Evolutionary conservation across 2,888 invertebrate genomes (phyloP).

Genomic region (Hofmannophila pseudospretella): DNA sequence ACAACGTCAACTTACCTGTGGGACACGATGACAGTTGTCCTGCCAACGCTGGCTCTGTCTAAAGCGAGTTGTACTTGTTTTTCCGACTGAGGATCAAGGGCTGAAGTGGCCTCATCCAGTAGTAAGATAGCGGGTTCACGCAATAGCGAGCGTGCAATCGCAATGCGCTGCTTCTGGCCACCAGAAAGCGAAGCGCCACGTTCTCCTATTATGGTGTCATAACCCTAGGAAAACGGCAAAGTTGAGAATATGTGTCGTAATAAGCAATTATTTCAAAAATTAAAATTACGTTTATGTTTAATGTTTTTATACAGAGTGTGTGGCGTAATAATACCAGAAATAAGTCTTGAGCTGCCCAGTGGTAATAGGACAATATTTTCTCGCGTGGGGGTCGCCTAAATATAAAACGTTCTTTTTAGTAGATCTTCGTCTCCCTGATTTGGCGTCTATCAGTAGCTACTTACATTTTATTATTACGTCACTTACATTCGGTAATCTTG

Average conservation of each 20-base stretch:
- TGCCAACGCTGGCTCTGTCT: slow-evolving; percentile 83
- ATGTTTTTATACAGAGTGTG: too few species aligned
- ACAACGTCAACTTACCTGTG: slow-evolving; percentile 78
- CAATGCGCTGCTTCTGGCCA: slow-evolving; percentile 90
- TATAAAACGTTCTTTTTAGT: too few species aligned
- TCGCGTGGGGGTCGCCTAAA: too few species aligned
- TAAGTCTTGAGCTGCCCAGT: too few species aligned
- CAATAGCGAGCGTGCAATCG: slow-evolving; percentile 89
- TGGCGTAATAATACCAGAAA: too few species aligned
- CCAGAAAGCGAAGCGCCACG: slow-evolving; percentile 88
- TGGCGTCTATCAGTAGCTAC: too few species aligned
- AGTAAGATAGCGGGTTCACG: slow-evolving; percentile 85
- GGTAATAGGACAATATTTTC: too few species aligned
- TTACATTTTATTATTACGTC: too few species aligned
- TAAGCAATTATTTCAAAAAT: too few species aligned
- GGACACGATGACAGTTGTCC: slow-evolving; percentile 85
- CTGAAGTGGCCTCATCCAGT: slow-evolving; percentile 91
- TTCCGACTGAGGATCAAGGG: slow-evolving; percentile 89
- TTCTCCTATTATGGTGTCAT: slow-evolving; percentile 88
- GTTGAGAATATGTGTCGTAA: too few species aligned
- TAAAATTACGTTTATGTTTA: too few species aligned
- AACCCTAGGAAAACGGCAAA: slow-evolving; percentile 78
- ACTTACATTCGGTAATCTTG: slow-evolving; percentile 81
- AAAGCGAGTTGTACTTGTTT: slow-evolving; percentile 87
- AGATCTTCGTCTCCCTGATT: too few species aligned